phyloP scores from a whole-genome alignment of 2,888 invertebrate genomes.

The Philereme transversata region DNA sequence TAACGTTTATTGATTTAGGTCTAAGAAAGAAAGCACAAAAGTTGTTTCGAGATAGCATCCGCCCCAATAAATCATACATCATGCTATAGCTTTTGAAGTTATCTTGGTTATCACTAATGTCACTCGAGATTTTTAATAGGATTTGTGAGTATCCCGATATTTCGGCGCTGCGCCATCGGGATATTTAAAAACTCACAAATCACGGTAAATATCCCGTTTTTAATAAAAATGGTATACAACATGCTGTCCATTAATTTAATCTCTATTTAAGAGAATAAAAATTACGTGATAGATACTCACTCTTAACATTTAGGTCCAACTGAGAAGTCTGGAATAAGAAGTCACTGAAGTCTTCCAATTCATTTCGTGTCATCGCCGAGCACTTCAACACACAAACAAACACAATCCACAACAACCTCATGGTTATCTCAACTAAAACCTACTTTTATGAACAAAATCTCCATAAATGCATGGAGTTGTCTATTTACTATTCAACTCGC shows the following conservation, averaged over 20 bases:
- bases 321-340: slow-evolving; percentile 70
- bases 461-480: slow-evolving; percentile 47
- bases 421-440: slow-evolving; percentile 51
- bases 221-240: no score
- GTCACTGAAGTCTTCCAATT: slow-evolving; percentile 73
- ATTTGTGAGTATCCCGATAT: no score
- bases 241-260: no score
- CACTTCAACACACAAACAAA: slow-evolving; percentile 64
- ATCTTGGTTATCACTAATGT: no score
- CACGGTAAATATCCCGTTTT: no score
- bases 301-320: slow-evolving; percentile 72
- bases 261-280: background rate
- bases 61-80: no score
- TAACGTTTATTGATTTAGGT: no score
- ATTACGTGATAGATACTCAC: slow-evolving; percentile 52
- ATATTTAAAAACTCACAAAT: no score
- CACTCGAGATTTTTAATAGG: no score
- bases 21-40: background rate
- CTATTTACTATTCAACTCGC: slow-evolving; percentile 48
- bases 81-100: no score
- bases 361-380: slow-evolving; percentile 61
- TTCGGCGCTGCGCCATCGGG: no score
- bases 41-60: background rate
- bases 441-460: slow-evolving; percentile 36
- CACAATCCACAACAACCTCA: slow-evolving; percentile 55